Evolutionary conservation across 2,113 vertebrate species (phyloP).

Genomic region (Coturnix japonica): DNA sequence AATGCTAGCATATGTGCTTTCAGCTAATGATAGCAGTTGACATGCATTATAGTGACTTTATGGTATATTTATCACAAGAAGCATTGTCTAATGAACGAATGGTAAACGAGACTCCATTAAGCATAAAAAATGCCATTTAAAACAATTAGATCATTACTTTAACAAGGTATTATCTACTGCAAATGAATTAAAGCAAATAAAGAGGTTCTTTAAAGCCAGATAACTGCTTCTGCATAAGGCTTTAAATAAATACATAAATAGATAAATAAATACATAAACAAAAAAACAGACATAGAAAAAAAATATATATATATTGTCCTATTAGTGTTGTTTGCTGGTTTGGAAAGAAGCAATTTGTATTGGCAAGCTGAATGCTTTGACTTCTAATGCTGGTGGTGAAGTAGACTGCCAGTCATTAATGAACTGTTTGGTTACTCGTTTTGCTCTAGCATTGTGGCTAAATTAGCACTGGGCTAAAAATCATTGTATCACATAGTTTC

Average conservation of each 20-base stretch:
- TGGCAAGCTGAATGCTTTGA: background rate
- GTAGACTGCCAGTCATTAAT: background rate
- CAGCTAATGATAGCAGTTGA: background rate
- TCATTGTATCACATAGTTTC: accelerated
- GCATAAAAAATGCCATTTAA: conserved; percentile 18
- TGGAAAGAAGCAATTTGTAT: background rate
- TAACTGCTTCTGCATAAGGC: conserved; percentile 11
- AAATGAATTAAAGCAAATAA: conserved; percentile 42
- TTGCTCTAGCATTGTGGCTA: background rate
- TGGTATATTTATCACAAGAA: conserved; percentile 24
- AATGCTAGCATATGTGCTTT: background rate
- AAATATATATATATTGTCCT: background rate
- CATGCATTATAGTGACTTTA: background rate
- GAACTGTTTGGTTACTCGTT: background rate
- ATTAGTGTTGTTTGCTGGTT: background rate
- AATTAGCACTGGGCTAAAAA: background rate
- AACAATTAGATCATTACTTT: conserved; percentile 56
- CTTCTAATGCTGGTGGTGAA: background rate
- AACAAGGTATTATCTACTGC: conserved; percentile 53
- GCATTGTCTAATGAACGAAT: conserved; percentile 16
- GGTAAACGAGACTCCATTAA: conserved; percentile 35
- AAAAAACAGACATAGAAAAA: background rate
- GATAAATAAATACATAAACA: no score
- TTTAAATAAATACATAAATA: background rate
- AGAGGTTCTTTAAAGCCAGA: conserved; percentile 46